A percentile compares a stretch with the other conserved stretches of the same genome.
phyloP scores from a whole-genome alignment of 2,113 vertebrate genomes.

The Hylia prasina region DNA sequence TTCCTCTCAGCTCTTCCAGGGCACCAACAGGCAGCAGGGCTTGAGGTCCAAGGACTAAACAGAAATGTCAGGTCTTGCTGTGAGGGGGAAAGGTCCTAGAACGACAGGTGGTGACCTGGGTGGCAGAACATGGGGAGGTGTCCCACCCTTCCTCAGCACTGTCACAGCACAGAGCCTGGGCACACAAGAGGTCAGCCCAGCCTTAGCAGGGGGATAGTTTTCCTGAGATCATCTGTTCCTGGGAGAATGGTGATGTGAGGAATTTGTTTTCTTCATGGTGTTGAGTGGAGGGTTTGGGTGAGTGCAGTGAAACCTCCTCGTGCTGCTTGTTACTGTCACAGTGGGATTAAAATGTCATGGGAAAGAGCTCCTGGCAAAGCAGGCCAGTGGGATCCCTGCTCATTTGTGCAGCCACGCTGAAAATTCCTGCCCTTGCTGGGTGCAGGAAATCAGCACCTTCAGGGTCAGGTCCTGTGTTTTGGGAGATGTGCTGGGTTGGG shows the following conservation, averaged over 20 bases:
- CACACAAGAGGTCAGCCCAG: background rate
- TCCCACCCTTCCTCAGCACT: background rate
- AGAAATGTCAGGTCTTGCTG: background rate
- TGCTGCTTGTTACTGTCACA: background rate
- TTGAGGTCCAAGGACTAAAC: background rate
- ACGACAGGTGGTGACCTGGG: background rate
- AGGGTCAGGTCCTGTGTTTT: accelerated
- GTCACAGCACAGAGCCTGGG: background rate
- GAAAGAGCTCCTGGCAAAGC: constrained; percentile 51
- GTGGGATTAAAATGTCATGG: constrained; percentile 68
- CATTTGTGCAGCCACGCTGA: constrained; percentile 46
- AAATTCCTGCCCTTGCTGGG: constrained; percentile 5
- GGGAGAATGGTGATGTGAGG: background rate
- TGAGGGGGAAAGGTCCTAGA: background rate
- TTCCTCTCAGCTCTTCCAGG: background rate
- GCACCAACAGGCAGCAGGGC: background rate
- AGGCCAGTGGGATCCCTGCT: background rate
- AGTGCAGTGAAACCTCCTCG: background rate
- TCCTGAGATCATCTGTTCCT: background rate
- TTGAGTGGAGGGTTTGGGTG: background rate
- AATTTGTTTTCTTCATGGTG: background rate
- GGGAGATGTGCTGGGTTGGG: background rate
- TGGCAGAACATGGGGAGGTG: background rate
- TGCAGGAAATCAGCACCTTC: background rate
- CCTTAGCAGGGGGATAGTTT: background rate